These are phyloP conservation scores for Copsychus sechellarum DNA, from an alignment of 2,113 vertebrate species.

Conservation along the genomic window DNA sequence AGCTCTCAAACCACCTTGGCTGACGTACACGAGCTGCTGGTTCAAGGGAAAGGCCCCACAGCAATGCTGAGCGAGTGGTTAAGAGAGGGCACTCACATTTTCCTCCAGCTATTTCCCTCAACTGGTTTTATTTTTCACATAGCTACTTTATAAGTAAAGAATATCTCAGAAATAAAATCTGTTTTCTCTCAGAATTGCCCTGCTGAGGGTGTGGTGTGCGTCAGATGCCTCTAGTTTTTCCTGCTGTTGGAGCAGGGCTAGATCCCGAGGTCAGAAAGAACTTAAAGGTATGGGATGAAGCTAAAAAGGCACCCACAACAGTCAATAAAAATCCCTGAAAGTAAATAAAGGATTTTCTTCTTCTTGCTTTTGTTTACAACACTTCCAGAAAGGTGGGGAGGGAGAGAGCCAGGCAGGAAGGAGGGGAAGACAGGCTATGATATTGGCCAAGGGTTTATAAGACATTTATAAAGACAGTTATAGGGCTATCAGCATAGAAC, in stretches of 20 bases:
- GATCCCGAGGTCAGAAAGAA: neutral
- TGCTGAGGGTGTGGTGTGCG: neutral
- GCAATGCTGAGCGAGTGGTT: neutral
- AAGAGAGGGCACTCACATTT: neutral
- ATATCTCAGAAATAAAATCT: neutral
- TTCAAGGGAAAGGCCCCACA: neutral
- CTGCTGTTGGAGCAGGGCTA: neutral
- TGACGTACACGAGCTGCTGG: neutral
- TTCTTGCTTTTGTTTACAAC: neutral
- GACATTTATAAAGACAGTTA: neutral
- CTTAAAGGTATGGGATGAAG: neutral
- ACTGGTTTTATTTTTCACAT: neutral
- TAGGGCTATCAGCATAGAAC: neutral
- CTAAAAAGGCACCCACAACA: neutral
- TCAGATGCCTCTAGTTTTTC: neutral
- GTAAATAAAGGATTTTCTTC: neutral
- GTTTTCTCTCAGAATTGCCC: neutral
- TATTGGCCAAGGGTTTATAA: neutral
- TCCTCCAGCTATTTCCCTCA: neutral
- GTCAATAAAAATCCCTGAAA: neutral
- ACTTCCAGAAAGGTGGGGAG: neutral
- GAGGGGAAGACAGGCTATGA: neutral
- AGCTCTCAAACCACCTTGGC: neutral
- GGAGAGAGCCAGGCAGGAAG: fast-evolving
- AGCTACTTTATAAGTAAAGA: neutral